Evolutionary conservation across 2,888 invertebrate genomes (phyloP).

Genomic region (Agrenia bidenticulata): DNA sequence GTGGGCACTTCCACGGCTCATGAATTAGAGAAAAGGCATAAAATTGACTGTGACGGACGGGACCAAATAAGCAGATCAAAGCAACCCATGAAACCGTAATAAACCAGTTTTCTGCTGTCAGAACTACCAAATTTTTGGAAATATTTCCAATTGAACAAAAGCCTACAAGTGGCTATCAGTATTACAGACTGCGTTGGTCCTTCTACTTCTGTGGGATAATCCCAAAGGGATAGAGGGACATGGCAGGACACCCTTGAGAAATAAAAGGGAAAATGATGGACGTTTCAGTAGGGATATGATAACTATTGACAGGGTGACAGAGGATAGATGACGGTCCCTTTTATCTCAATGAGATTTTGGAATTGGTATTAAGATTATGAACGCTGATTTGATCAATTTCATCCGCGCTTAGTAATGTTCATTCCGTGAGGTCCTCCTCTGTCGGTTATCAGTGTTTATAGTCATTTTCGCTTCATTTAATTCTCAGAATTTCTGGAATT

Average conservation of each 20-base stretch:
- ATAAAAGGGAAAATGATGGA: constrained; percentile 8
- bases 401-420: background rate
- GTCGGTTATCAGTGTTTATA: constrained; percentile 6
- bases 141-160: background rate
- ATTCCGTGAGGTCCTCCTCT: constrained; percentile 9
- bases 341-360: constrained; percentile 12
- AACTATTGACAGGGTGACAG: constrained; percentile 13
- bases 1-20: constrained; percentile 2
- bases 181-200: no score
- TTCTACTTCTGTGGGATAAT: background rate
- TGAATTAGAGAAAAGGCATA: constrained; percentile 11
- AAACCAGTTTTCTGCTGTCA: constrained; percentile 3
- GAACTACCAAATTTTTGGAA: background rate
- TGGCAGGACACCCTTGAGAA: constrained; percentile 17
- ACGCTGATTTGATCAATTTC: constrained; percentile 14
- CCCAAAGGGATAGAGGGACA: background rate
- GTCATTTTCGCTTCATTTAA: constrained; percentile 16
- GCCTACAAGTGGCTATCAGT: background rate
- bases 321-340: constrained; percentile 14
- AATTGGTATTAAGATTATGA: constrained; percentile 14
- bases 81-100: constrained; percentile 8
- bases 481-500: constrained; percentile 11
- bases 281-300: constrained; percentile 4
- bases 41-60: constrained; percentile 9
- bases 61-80: background rate